Evolutionary conservation across 1,140 invertebrate genomes (phyloP).

Genomic region (Armadillidium nasatum): DNA sequence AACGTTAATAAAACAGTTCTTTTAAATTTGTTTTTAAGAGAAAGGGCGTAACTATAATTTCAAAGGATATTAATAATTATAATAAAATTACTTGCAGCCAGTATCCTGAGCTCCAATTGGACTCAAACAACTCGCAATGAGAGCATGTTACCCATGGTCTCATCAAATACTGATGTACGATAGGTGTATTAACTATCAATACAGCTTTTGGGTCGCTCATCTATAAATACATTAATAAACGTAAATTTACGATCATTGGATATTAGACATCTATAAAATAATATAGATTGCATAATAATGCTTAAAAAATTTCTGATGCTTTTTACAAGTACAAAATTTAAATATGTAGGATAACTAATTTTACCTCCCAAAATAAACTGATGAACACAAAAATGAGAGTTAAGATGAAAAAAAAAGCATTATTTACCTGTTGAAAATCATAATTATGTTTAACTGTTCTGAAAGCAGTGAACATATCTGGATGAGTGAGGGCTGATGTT

Average conservation of each 20-base stretch:
- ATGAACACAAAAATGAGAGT: neutral
- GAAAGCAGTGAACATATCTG: slow-evolving; percentile 88
- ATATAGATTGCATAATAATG: neutral
- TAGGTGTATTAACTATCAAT: slow-evolving; percentile 65
- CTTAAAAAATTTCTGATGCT: neutral
- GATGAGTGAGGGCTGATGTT: slow-evolving; percentile 85
- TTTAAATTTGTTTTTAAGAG: too few species aligned
- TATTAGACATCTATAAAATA: neutral
- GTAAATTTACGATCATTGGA: neutral
- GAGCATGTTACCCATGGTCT: slow-evolving; percentile 85
- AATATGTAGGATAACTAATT: neutral
- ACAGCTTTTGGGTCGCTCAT: slow-evolving; percentile 71
- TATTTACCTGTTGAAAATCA: slow-evolving; percentile 42
- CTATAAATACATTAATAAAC: slow-evolving; percentile 44
- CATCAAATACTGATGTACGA: slow-evolving; percentile 70
- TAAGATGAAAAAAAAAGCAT: too few species aligned
- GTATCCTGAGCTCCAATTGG: slow-evolving; percentile 67
- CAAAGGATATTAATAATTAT: too few species aligned
- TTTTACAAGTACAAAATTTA: neutral
- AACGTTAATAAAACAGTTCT: too few species aligned
- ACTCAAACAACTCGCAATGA: slow-evolving; percentile 80
- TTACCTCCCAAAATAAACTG: neutral
- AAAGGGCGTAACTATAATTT: too few species aligned
- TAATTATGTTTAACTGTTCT: slow-evolving; percentile 55
- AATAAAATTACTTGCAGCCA: slow-evolving; percentile 49